Conservation (phyloP, 1,140 invertebrate species). For the Hyphantria cunea region DNA sequence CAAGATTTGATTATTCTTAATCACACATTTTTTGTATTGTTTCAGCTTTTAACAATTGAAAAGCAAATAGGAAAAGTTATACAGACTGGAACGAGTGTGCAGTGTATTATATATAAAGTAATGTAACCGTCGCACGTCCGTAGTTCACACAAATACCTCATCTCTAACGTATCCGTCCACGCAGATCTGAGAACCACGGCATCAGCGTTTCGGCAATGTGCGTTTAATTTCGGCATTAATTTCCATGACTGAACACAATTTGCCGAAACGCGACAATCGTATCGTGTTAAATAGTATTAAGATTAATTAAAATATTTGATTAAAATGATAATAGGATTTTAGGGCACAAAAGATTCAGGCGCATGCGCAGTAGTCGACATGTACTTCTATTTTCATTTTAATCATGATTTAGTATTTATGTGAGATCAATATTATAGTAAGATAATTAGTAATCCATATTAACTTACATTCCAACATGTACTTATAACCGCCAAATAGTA, state of each 20-base stretch:
- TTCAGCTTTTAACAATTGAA: constrained; percentile 57
- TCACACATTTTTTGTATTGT: constrained; percentile 40
- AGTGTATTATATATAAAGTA: constrained; percentile 33
- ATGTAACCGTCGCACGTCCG: constrained; percentile 1
- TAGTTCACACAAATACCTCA: constrained; percentile 37
- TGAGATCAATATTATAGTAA: constrained; percentile 17
- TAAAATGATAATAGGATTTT: constrained; percentile 78
- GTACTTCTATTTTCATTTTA: constrained; percentile 79
- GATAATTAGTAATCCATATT: constrained; percentile 8
- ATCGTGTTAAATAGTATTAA: not conserved
- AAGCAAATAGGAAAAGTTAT: constrained; percentile 11
- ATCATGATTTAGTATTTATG: constrained; percentile 41
- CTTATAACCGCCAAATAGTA: constrained; percentile 30
- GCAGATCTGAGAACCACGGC: constrained; percentile 28
- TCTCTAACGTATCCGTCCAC: constrained; percentile 41
- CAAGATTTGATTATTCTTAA: too few species aligned
- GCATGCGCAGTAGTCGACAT: constrained; percentile 37
- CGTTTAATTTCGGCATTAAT: not conserved
- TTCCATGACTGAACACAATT: too few species aligned
- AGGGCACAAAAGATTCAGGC: constrained; percentile 40
- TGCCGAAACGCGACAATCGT: too few species aligned
- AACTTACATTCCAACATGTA: constrained; percentile 20
- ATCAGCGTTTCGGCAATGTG: not conserved
- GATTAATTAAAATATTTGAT: constrained; percentile 39
- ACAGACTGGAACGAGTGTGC: constrained; percentile 34